Base-by-base conservation (phyloP, 2,797 vertebrate species). In the Natrix natrix region DNA sequence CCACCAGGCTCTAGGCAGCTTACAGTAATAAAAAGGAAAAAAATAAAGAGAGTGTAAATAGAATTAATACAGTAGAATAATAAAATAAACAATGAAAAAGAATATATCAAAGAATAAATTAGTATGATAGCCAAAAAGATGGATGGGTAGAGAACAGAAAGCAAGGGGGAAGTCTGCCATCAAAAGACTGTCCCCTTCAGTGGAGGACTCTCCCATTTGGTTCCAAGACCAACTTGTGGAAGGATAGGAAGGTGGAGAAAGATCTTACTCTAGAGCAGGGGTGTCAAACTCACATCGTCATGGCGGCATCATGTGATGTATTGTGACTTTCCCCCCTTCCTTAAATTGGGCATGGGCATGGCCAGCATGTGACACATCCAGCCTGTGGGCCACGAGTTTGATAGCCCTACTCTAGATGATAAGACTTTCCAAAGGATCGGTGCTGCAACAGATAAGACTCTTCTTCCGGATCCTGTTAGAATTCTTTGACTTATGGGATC, bases 301-400 rank as follows among this genome's bases (percentile, higher is more conserved):
- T 59, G 57, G 16, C 14, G 5, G 17, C 17, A 16, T 59, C 57
- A 57, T 57, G 56, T 57, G 55, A 56, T 0, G 0, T 56, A 16
- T 56, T 14, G 17, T 1, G 17, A 59, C 17, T 59, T 59, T 59
- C 1, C 57, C 5, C 11, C 57, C 57, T 17, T 59, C 57, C 1
- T 16, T 59, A 59, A 59, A 59, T 59, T 4, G 1, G 56, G 56
- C 56, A 57, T 20, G 17, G 17, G 57, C 1, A 16, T 59, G 57
- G 57, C 5, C 57, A 59, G 17, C 17, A 1, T 59, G 5, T 59
- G 10, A 63, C 0, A 0, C 24, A 26, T 4, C 10, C 2, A 3
- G 24, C 24, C 60, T 4, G 24, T 11, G 24, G 24, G 24, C 8
- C 8, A 1, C 3, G 1, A 63, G 24, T 63, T 63, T 63, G 24